phyloP scores from a whole-genome alignment of 2,888 invertebrate species.

The Folsomia candida region DNA sequence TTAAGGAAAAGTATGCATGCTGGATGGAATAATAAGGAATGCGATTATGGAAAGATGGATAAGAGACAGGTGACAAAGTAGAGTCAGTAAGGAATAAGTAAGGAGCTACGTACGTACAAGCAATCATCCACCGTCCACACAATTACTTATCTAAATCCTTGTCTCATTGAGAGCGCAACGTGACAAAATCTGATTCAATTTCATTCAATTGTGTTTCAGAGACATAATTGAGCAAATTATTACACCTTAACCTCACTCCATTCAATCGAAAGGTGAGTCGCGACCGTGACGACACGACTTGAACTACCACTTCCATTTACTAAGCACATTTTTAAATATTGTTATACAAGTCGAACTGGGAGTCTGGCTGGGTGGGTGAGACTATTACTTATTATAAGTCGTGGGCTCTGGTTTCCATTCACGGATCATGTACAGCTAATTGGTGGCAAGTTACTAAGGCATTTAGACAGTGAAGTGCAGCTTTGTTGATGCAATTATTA shows the following conservation, averaged over 20 bases:
- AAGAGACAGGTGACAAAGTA: background rate
- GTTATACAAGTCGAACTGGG: background rate
- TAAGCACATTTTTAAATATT: background rate
- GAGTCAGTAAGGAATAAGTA: background rate
- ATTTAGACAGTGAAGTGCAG: too few species aligned
- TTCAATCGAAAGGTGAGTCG: background rate
- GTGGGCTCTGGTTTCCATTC: too few species aligned
- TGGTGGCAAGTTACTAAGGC: too few species aligned
- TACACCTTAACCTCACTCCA: background rate
- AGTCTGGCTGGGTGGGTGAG: background rate
- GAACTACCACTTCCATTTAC: background rate
- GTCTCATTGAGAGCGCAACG: background rate
- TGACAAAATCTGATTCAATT: background rate
- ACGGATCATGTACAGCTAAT: too few species aligned
- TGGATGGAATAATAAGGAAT: background rate
- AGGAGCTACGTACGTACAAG: background rate
- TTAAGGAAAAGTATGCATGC: too few species aligned
- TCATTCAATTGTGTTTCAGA: background rate
- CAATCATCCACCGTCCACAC: too few species aligned
- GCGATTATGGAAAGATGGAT: background rate
- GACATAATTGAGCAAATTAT: background rate
- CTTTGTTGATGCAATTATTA: too few species aligned
- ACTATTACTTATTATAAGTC: too few species aligned
- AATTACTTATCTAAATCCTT: background rate
- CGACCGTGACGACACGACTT: background rate